These are phyloP conservation scores for Coelopa pilipes DNA, from an alignment of 2,888 invertebrate genomes.

Conservation along the genomic window DNA sequence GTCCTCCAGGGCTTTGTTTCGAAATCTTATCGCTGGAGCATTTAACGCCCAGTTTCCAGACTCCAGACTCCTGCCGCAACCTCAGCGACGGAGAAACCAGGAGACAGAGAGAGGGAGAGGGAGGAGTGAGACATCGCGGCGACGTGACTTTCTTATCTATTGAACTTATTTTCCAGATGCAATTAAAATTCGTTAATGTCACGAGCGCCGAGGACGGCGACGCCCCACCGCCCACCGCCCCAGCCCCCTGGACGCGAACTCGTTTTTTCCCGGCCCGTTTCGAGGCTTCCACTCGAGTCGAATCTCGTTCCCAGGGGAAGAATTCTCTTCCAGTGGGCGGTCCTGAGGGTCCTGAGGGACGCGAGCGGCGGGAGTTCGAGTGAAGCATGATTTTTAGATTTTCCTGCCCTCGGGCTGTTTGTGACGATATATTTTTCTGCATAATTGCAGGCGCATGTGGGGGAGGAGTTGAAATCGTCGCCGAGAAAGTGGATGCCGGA, in stretches of 20 bases:
- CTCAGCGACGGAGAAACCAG: neutral
- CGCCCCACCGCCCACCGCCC: neutral
- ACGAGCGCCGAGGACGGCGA: neutral
- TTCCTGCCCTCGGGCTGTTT: slow-evolving; percentile 30
- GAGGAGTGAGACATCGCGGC: slow-evolving; percentile 4
- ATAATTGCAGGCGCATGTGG: slow-evolving; percentile 16
- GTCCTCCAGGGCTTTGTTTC: slow-evolving; percentile 15
- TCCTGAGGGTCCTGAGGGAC: neutral
- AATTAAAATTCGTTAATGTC: slow-evolving; percentile 43
- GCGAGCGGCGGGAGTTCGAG: neutral
- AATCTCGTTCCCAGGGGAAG: neutral
- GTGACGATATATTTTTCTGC: slow-evolving; percentile 20
- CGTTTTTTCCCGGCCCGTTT: neutral
- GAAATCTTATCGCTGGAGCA: slow-evolving; percentile 5
- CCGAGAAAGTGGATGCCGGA: no score
- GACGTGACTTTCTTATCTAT: slow-evolving; percentile 50
- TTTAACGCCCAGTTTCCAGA: neutral
- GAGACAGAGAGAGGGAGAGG: neutral
- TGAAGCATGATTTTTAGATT: slow-evolving; percentile 38
- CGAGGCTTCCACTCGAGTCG: neutral
- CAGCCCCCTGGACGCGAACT: neutral
- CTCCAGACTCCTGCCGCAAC: neutral
- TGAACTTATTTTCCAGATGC: slow-evolving; percentile 45
- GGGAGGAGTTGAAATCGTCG: neutral
- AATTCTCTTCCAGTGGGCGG: neutral